Base-by-base conservation (phyloP, 2,113 vertebrate species). In the Paramisgurnus dabryanus region DNA sequence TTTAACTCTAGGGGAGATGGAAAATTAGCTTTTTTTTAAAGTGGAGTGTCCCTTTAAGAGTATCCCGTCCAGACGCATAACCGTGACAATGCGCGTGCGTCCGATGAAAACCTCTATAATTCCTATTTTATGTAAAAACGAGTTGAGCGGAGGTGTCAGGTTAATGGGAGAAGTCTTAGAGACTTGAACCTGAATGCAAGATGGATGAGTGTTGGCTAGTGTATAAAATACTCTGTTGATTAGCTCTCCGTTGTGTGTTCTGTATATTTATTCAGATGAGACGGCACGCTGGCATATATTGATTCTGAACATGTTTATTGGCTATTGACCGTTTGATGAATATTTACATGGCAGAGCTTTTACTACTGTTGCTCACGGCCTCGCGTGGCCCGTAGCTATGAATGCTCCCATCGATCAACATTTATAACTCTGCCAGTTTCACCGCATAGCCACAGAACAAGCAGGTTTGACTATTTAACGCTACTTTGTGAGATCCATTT, bases 221-320 rank as follows among this genome's bases (percentile, higher is more conserved):
- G 13, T 49, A 49, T 64, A 64, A 75, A 64, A 41, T 39, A 9
- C 40, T 60, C 40, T 0, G 10, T 43, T 49, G 72, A 75, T 15
- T 4, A 7, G 50, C 15, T 40, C 39, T 50, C 9, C 71, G 17
- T 69, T 79, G 5, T 18, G 18, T 75, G 47, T 27, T 10, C 66
- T 58, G 64, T 70, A 53, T 81, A 71, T 43, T 78, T 80, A 73
- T 78, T 84, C 79, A 76, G 79, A 66, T 67, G 67, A 82, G 75
- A 49, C 41, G n/a, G 40, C n/a, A 2, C n/a, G 76, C 63, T 73
- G 61, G 8, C 61, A 34, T 49, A 79, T 80, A 72, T 47, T 65
- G 80, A 68, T 69, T 55, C 18, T 67, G 70, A 55, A 57, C 63
- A 13, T 79, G 69, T 82, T 82, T 80, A 82, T 70, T 80, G 77